Percentiles rank a stretch among this genome's conserved stretches.
phyloP scores from a whole-genome alignment of 2,113 vertebrate species.

The Barbus barbus region DNA sequence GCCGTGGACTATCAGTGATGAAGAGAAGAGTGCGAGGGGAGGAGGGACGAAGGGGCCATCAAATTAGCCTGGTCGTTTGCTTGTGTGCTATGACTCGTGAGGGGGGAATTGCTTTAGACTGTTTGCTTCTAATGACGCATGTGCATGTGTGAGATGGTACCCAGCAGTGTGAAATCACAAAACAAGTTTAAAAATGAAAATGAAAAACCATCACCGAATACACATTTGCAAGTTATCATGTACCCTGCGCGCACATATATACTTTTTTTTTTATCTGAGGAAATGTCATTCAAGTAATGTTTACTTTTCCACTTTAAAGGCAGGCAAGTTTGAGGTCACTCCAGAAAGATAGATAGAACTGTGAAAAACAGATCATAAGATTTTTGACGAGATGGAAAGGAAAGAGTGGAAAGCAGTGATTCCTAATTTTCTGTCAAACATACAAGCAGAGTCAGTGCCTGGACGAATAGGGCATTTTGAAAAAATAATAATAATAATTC shows the following conservation, averaged over 20 bases:
- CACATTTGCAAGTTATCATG: background rate
- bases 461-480: background rate
- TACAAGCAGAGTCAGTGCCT: background rate
- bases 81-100: conserved; percentile 47
- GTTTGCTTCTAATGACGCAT: conserved; percentile 54
- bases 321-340: conserved; percentile 3
- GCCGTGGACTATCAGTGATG: conserved; percentile 31
- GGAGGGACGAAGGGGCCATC: conserved; percentile 32
- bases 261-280: background rate
- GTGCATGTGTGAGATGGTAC: conserved; percentile 31
- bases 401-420: conserved; percentile 1
- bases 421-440: background rate
- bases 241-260: background rate
- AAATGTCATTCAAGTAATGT: conserved; percentile 14
- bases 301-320: conserved; percentile 3
- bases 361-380: no score
- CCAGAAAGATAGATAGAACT: background rate
- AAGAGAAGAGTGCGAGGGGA: conserved; percentile 6
- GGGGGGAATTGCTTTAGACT: conserved; percentile 38
- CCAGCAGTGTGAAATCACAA: conserved; percentile 40
- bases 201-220: background rate
- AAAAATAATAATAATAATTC: background rate
- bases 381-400: background rate
- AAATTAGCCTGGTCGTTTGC: conserved; percentile 60
- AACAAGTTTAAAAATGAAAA: conserved; percentile 3